These are phyloP conservation scores for Macrobrachium rosenbergii DNA, from an alignment of 1,140 invertebrate genomes.

Conservation along the genomic window DNA sequence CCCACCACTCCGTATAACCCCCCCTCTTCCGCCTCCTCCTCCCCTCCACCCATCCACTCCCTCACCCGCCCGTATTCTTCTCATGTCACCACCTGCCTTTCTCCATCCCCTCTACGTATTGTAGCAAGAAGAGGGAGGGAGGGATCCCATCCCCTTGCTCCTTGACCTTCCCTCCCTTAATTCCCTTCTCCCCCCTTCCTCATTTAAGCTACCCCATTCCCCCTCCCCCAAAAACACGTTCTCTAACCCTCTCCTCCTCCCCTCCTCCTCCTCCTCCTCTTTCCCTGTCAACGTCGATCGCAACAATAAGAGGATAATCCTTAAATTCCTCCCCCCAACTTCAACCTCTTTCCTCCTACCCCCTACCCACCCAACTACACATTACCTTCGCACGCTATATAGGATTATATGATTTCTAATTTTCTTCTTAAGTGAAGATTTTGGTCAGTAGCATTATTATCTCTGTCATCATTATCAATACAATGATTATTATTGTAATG, in stretches of 20 bases:
- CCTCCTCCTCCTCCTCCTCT: neutral
- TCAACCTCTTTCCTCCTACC: too few species aligned
- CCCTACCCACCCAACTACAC: neutral
- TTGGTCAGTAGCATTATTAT: too few species aligned
- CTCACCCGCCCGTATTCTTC: neutral
- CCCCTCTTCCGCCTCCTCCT: neutral
- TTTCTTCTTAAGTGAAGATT: too few species aligned
- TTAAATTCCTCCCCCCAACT: constrained; percentile 1
- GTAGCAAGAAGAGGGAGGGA: too few species aligned
- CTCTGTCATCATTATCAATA: too few species aligned
- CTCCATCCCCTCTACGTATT: neutral
- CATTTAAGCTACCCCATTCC: neutral
- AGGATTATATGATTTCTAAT: neutral
- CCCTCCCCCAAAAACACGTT: neutral
- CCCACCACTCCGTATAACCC: neutral
- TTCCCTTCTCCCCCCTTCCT: neutral
- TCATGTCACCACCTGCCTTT: neutral
- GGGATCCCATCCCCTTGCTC: neutral
- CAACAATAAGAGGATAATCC: constrained; percentile 44
- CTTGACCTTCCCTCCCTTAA: neutral
- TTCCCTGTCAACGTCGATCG: neutral
- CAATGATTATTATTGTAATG: too few species aligned
- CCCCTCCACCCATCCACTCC: neutral
- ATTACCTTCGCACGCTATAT: too few species aligned
- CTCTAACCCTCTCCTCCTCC: neutral